Conservation (phyloP, 2,113 vertebrate species). For the Regulus satrapa region DNA sequence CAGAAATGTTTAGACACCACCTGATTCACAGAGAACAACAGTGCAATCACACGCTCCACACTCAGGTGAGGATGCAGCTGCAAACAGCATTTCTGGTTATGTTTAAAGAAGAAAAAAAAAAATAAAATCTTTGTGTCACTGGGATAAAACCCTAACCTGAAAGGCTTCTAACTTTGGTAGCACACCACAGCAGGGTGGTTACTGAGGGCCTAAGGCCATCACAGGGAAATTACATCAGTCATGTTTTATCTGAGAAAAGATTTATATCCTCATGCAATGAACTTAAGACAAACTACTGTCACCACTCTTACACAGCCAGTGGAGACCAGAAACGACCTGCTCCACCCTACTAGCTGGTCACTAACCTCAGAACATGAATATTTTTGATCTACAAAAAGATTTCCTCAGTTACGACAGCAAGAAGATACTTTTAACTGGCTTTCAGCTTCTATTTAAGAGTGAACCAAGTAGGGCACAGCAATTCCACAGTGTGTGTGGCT, state of each 20-base stretch:
- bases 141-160: background rate
- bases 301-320: background rate
- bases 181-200: background rate
- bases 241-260: background rate
- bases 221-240: background rate
- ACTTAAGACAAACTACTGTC: background rate
- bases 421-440: background rate
- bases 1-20: background rate
- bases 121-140: background rate
- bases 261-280: background rate
- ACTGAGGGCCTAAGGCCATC: background rate
- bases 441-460: background rate
- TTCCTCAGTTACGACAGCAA: background rate
- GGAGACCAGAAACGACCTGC: background rate
- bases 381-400: background rate
- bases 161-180: constrained; percentile 36
- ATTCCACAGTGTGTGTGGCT: background rate
- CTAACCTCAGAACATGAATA: background rate
- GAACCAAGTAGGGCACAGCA: background rate
- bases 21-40: background rate
- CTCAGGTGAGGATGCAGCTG: background rate
- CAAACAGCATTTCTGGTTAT: background rate
- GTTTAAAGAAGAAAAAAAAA: background rate
- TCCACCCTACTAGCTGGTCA: background rate
- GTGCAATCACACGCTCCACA: background rate